phyloP scores from a whole-genome alignment of 2,797 vertebrate genomes.

The Sebastes dallii region DNA sequence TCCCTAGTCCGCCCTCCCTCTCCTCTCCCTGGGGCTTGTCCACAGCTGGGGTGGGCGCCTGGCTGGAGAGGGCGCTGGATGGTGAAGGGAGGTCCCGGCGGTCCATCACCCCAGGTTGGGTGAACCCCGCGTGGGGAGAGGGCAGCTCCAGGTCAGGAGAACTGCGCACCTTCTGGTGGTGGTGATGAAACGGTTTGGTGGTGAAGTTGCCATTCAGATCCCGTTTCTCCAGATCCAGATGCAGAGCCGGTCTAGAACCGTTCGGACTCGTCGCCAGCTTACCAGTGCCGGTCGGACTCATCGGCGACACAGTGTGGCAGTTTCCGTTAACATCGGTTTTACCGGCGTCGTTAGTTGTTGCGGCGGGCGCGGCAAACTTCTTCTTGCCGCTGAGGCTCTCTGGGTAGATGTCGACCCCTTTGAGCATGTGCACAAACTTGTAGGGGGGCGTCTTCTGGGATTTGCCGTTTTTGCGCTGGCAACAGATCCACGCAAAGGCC shows the following conservation, averaged over 20 bases:
- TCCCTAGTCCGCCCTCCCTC: slow-evolving; percentile 88
- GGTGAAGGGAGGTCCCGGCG: slow-evolving; percentile 79
- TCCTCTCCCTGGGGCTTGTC: slow-evolving; percentile 74
- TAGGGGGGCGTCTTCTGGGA: slow-evolving; percentile 94
- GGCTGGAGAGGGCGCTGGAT: slow-evolving; percentile 87
- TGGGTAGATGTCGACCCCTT: slow-evolving; percentile 97
- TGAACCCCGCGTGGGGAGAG: slow-evolving; percentile 83
- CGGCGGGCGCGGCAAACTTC: slow-evolving; percentile 88
- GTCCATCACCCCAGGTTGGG: slow-evolving; percentile 78
- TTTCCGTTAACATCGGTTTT: slow-evolving; percentile 79
- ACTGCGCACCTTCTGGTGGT: slow-evolving; percentile 85
- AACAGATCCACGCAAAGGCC: slow-evolving; percentile 98
- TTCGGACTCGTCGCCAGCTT: slow-evolving; percentile 80
- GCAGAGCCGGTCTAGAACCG: slow-evolving; percentile 84
- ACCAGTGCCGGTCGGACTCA: slow-evolving; percentile 32
- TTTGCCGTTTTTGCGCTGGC: slow-evolving; percentile 95
- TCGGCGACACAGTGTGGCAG: slow-evolving; percentile 49
- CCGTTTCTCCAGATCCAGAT: slow-evolving; percentile 94
- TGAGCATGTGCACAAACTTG: slow-evolving; percentile 98
- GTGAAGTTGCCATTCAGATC: slow-evolving; percentile 98
- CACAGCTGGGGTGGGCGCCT: slow-evolving; percentile 87
- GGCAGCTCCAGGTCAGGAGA: slow-evolving; percentile 88
- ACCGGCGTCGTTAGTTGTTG: slow-evolving; percentile 63
- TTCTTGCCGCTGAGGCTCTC: slow-evolving; percentile 95
- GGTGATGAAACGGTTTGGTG: slow-evolving; percentile 82